These are phyloP conservation scores for Seladonia tumulorum DNA, from an alignment of 2,888 invertebrate species.

Conservation along the genomic window DNA sequence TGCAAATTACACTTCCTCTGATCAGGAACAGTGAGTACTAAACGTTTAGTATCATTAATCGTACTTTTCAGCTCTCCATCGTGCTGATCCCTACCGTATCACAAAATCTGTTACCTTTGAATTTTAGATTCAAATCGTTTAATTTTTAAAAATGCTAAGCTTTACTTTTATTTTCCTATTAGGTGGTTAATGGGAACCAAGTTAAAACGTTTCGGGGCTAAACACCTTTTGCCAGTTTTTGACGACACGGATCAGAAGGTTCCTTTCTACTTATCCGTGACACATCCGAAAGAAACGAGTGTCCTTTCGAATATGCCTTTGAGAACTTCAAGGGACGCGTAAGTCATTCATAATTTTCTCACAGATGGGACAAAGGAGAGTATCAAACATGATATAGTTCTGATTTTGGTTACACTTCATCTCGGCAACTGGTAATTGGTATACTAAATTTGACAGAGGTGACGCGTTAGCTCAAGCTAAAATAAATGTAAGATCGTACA, in stretches of 20 bases:
- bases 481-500: too few species aligned
- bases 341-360: slow-evolving; percentile 59
- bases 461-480: too few species aligned
- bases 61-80: too few species aligned
- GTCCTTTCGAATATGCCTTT: slow-evolving; percentile 91
- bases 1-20: slow-evolving; percentile 28
- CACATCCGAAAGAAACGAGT: slow-evolving; percentile 87
- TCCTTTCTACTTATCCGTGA: slow-evolving; percentile 90
- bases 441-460: too few species aligned
- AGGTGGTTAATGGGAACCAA: slow-evolving; percentile 74
- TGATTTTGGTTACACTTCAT: too few species aligned
- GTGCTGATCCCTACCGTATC: too few species aligned
- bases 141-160: not conserved
- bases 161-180: not conserved
- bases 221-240: slow-evolving; percentile 82
- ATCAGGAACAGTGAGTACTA: slow-evolving; percentile 40
- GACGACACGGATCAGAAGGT: slow-evolving; percentile 92
- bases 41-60: not conserved
- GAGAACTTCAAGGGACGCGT: slow-evolving; percentile 75
- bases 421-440: too few species aligned
- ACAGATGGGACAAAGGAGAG: not conserved
- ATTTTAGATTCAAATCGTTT: not conserved
- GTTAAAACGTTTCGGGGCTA: slow-evolving; percentile 70
- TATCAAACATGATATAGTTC: not conserved
- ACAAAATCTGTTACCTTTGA: not conserved